A percentile compares a stretch with the other conserved stretches of the same genome.
Evolutionary conservation across 2,113 vertebrate species (phyloP).

Genomic region (Cryptomyrus ogoouensis): DNA sequence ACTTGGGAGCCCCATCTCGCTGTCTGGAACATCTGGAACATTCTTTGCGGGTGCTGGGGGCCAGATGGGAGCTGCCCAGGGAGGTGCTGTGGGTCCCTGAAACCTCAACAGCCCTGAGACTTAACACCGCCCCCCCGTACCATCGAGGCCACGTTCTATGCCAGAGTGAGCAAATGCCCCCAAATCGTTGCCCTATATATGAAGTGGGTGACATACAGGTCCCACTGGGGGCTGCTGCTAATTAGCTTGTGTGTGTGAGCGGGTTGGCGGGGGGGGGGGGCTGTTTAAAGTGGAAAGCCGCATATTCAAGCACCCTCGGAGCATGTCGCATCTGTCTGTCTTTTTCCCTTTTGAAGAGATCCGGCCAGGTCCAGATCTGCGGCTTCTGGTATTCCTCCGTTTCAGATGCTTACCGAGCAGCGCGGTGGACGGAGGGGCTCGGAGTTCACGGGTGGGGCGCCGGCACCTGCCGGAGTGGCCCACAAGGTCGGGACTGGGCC

Average conservation of each 20-base stretch:
- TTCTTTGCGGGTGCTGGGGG: constrained; percentile 60
- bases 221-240: background rate
- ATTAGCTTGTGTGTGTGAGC: constrained; percentile 11
- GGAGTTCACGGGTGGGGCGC: constrained; percentile 38
- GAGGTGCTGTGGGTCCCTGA: background rate
- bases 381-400: background rate
- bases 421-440: constrained; percentile 10
- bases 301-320: background rate
- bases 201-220: background rate
- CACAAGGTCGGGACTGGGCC: constrained; percentile 13
- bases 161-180: background rate
- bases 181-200: background rate
- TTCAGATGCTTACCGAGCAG: background rate
- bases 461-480: constrained; percentile 16
- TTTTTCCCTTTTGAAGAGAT: no score
- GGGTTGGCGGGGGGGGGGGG: background rate
- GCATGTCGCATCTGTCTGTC: background rate
- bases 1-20: constrained; percentile 39
- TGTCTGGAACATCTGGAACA: constrained; percentile 63
- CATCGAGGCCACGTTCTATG: background rate
- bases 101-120: background rate
- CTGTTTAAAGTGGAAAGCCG: background rate
- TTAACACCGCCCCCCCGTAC: background rate
- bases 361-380: background rate
- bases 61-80: constrained; percentile 12